Evolutionary conservation across 2,888 invertebrate species (phyloP).

Genomic region (Drosophila picticornis): DNA sequence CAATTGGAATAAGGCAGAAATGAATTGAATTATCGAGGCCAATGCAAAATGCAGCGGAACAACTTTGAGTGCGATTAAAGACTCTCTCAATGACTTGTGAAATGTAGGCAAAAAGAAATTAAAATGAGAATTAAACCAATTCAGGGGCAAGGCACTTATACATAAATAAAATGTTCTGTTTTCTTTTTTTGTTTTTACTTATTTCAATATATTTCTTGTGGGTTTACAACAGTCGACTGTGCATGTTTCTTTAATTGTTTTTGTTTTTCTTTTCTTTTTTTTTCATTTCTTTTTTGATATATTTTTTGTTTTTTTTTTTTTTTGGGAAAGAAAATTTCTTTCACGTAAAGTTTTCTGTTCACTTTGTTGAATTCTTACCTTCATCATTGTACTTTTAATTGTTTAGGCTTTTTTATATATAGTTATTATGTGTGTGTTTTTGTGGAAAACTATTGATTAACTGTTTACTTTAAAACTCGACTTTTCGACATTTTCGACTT

Average conservation of each 20-base stretch:
- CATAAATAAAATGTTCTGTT: neutral
- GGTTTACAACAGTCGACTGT: constrained; percentile 12
- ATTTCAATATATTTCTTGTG: constrained; percentile 5
- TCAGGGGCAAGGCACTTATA: neutral
- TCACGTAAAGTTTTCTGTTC: constrained; percentile 61
- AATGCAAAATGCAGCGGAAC: neutral
- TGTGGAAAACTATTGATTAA: constrained; percentile 32
- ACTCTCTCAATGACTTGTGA: neutral
- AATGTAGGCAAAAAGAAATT: neutral
- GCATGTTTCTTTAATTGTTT: constrained; percentile 16
- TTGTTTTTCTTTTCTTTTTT: constrained; percentile 8
- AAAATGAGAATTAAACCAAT: constrained; percentile 1
- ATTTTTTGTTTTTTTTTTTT: constrained; percentile 1
- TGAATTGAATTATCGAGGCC: neutral
- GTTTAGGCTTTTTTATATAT: constrained; percentile 44
- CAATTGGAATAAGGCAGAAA: neutral
- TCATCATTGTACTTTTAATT: constrained; percentile 64
- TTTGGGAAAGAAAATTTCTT: constrained; percentile 44
- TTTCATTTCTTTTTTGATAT: constrained; percentile 19
- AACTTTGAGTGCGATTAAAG: neutral
- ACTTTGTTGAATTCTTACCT: constrained; percentile 76
- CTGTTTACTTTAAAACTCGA: constrained; percentile 30
- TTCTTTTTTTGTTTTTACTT: constrained; percentile 1
- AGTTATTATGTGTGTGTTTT: constrained; percentile 50
- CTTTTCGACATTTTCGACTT: constrained; percentile 44